Evolutionary conservation across 2,113 vertebrate species (phyloP), one percentile per base, ranked within the genome.

Genomic region (Macquaria ambigua): DNA sequence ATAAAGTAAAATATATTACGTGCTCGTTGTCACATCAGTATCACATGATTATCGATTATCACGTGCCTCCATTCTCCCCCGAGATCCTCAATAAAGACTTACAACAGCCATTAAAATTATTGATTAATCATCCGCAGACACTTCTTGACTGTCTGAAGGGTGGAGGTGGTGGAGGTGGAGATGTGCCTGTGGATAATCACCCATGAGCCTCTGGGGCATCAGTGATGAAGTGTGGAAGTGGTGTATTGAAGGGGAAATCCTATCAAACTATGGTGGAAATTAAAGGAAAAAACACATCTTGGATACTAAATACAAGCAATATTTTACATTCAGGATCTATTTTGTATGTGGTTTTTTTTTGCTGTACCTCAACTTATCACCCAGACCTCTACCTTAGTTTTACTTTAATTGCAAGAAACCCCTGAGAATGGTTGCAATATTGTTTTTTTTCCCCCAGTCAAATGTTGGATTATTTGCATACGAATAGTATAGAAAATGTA

Each of bases 81-180:
- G 89, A 74, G 21, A 1, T 37, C 34, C 71, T 62, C 31, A 15
- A 18, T 34, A 46, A 79, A 61, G 37, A 59, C 53, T 69, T 16
- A 78, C 23, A 75, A 75, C 53, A 69, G 53, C 56, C 64, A 81
- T 59, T 72, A 70, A 66, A 90, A 61, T 55, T 59, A 92, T 87
- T 77, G 89, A 93, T 90, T 20, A 71, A 58, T 72, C 4, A 61
- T 64, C 63, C 25, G 50, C 43, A 59, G 55, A 74, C 58, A 48
- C 77, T 34, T 73, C 21, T 6, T 16, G 56, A 63, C 14, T 10
- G 21, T 43, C 48, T 39, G 34, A 77, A n/a, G 31, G 66, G 43
- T 31, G 28, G 28, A 31, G 28, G 28, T 31, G 28, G 28, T 52
- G 52, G 70, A 79, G 56, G 72, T 73, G 66, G 78, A 76, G 34